A percentile compares a stretch with the other conserved stretches of the same genome.
These are phyloP conservation scores for Hipposideros larvatus DNA, from an alignment of 2,797 vertebrate species.

Conservation along the genomic window DNA sequence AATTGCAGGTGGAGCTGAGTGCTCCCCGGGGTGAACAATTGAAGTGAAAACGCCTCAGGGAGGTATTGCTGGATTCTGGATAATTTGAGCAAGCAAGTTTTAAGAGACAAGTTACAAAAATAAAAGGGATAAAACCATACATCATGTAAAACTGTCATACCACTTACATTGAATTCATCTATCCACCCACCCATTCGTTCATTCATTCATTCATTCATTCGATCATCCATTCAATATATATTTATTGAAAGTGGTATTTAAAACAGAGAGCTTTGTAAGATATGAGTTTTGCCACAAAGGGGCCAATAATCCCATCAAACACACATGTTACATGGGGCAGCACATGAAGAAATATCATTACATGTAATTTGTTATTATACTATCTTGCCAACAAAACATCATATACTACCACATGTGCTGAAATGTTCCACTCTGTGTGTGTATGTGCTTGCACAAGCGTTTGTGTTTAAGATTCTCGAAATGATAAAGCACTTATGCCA, in stretches of 20 bases:
- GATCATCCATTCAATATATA: neutral
- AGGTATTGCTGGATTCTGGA: neutral
- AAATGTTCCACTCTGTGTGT: neutral
- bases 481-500: neutral
- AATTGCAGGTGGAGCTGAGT: neutral
- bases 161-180: neutral
- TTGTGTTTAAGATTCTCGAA: conserved; percentile 17
- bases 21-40: neutral
- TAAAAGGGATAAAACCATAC: neutral
- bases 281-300: neutral
- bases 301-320: neutral
- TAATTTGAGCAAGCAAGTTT: neutral
- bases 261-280: neutral
- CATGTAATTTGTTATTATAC: neutral
- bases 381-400: neutral
- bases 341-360: neutral
- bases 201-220: neutral
- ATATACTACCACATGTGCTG: neutral
- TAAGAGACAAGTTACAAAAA: conserved; percentile 14
- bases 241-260: neutral
- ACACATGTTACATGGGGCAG: neutral
- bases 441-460: neutral
- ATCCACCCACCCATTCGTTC: neutral
- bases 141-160: neutral
- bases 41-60: neutral